Conservation (phyloP, 2,888 invertebrate species). For the Celastrina argiolus region DNA sequence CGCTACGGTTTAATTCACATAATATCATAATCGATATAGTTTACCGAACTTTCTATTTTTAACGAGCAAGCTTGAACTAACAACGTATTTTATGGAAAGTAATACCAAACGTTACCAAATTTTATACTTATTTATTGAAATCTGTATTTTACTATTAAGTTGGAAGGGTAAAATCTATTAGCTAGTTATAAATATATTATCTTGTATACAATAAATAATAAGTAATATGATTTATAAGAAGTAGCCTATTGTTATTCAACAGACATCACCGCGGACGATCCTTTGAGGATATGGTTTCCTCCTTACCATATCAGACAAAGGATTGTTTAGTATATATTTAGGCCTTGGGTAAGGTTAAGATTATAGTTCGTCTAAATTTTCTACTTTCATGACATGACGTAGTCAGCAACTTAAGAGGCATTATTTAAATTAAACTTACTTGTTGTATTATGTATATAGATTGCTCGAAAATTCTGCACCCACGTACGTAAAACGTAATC, state of each 20-base stretch:
- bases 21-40: constrained; percentile 19
- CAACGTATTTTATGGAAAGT: background rate
- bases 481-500: no score
- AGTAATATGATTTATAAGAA: no score
- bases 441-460: no score
- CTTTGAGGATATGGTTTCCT: background rate
- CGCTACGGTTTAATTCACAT: constrained; percentile 20
- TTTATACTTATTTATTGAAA: no score
- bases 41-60: constrained; percentile 16
- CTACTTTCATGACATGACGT: no score
- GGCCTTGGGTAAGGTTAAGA: background rate
- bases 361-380: background rate
- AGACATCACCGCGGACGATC: background rate
- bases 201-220: no score
- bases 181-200: no score
- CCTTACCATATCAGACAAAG: background rate
- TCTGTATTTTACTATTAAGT: no score
- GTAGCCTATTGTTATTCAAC: background rate
- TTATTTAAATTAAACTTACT: no score
- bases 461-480: no score
- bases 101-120: background rate
- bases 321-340: background rate
- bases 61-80: background rate
- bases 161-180: no score
- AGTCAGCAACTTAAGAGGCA: no score